Base-by-base conservation (phyloP, 2,888 invertebrate genomes). In the Eupsilia transversa region DNA sequence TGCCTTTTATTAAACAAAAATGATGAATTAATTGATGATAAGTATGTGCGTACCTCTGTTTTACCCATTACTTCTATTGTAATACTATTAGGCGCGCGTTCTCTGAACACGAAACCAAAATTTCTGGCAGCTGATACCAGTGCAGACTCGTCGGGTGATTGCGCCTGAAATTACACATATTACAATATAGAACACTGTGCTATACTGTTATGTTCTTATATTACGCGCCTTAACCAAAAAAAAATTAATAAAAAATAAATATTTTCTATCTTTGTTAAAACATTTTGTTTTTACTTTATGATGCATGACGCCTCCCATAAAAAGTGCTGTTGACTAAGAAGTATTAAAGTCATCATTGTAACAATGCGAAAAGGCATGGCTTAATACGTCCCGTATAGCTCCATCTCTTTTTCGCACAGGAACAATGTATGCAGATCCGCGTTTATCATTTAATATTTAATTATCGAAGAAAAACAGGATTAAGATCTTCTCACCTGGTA, bases 121-220 rank as follows among this genome's bases (percentile, higher is more conserved):
- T 99, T 99, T 89, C 99, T 97, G 6, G 99, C 99, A 1, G 99
- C 99, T 20, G 99, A 99, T 33, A 99, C 99, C 52, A 99, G 97
- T 2, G 99, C 99, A 63, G 98, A 98, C 94, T 99, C 99, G 94
- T 99, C 99, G 0, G 99, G 99, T 78, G 99, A 99, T 94, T 99
- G 99, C 33, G 99, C 99, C 97, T 97, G 97, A 41, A 87, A 86
- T 63, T 1, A 60, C 14, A 57, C 33, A 49, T 43, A n/a, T 30
- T n/a, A 20, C 20, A 14, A 35, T 57, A 38, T 35, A 30, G 7
- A 27, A 27, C 52, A 63, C 10, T 41, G 20, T 41, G 41, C 17
- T 61, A 1, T 41, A 5, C 14, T 54, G 54, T 14, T 30, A 30
- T 30, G 3, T 56, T 56, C 5, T 5, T 23, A 9, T 60, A 38